phyloP scores from a whole-genome alignment of 2,113 vertebrate genomes.

The Tenebrosternarchus preto region DNA sequence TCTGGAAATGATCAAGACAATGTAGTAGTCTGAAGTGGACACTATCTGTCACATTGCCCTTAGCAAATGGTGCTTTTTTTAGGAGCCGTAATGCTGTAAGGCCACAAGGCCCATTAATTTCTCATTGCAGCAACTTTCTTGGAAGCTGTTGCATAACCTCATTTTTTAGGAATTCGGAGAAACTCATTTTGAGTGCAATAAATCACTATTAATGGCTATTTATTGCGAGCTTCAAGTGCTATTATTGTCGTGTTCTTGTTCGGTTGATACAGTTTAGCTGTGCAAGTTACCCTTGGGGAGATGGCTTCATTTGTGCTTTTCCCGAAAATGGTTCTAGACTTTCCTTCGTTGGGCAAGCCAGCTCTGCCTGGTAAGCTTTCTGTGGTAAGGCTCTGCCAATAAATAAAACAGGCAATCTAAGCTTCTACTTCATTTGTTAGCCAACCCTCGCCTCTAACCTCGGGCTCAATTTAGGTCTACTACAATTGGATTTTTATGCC shows the following conservation, averaged over 20 bases:
- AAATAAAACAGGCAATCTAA: conserved; percentile 23
- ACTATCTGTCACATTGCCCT: conserved; percentile 26
- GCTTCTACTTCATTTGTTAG: neutral
- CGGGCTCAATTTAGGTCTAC: neutral
- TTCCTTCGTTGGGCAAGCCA: neutral
- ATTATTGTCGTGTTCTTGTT: conserved; percentile 1
- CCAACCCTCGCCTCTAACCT: neutral
- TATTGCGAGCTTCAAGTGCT: neutral
- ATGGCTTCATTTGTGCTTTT: conserved; percentile 21
- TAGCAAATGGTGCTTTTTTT: conserved; percentile 20
- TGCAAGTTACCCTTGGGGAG: conserved; percentile 1
- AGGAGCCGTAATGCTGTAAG: neutral
- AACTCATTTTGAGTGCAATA: conserved; percentile 13
- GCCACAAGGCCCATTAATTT: conserved; percentile 1
- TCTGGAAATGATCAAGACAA: conserved; percentile 38
- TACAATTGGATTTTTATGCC: conserved; percentile 9
- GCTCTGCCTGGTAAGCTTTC: conserved; percentile 14
- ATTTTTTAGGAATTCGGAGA: conserved; percentile 9
- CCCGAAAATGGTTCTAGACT: neutral
- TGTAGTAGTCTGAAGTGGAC: conserved; percentile 14
- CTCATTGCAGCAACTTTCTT: conserved; percentile 18
- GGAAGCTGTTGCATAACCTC: neutral
- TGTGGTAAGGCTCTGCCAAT: conserved; percentile 16
- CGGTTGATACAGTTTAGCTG: conserved; percentile 1
- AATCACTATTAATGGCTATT: neutral